These are phyloP conservation scores for Antheraea mylitta DNA, from an alignment of 1,140 invertebrate genomes.

Conservation along the genomic window DNA sequence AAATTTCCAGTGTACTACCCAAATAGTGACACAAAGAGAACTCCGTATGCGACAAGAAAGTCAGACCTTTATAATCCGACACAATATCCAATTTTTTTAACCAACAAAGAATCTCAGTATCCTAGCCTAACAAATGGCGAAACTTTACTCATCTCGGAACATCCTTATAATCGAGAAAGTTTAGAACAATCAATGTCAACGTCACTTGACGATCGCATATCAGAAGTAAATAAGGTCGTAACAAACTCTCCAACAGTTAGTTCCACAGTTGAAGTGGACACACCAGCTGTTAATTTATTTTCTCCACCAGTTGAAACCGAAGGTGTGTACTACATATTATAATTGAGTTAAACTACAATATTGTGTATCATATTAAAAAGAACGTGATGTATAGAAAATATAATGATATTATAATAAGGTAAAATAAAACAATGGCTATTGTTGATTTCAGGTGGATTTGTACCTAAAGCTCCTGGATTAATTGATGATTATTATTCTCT, in stretches of 20 bases:
- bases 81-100: conserved; percentile 58
- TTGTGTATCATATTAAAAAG: background rate
- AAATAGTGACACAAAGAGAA: conserved; percentile 39
- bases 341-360: background rate
- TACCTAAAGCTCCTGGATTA: conserved; percentile 82
- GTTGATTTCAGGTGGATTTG: conserved; percentile 81
- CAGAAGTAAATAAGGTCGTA: conserved; percentile 33
- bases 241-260: conserved; percentile 32
- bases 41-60: conserved; percentile 41
- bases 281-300: conserved; percentile 71
- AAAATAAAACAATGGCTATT: background rate
- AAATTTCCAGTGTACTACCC: conserved; percentile 70
- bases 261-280: conserved; percentile 39
- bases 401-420: too few relatives aligned
- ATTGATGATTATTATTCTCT: conserved; percentile 80
- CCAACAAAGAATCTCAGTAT: conserved; percentile 48
- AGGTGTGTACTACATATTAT: conserved; percentile 58
- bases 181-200: conserved; percentile 46
- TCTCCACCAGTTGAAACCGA: conserved; percentile 85
- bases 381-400: too few relatives aligned
- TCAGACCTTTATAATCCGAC: conserved; percentile 54
- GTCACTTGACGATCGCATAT: conserved; percentile 31
- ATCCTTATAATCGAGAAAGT: conserved; percentile 31
- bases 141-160: conserved; percentile 15
- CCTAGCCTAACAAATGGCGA: conserved; percentile 36